A percentile compares a stretch with the other conserved stretches of the same genome.
Conservation (phyloP, 1,140 invertebrate genomes). For the Plutomurus gul region DNA sequence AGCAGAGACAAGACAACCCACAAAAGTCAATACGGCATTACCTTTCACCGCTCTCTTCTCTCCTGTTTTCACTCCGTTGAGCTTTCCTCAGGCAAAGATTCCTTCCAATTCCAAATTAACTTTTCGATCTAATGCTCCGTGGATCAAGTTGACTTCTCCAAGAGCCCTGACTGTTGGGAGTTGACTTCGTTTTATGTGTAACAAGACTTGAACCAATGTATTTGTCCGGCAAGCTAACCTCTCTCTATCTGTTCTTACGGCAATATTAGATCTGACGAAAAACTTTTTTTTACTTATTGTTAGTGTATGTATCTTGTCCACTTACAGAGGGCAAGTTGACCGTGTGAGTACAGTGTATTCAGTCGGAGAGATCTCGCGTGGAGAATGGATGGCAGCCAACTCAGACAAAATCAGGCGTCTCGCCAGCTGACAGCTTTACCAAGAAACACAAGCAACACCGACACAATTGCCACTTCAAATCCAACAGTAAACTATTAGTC, state of each 20-base stretch:
- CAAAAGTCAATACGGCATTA: not conserved
- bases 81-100: constrained; percentile 5
- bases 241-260: too few relatives aligned
- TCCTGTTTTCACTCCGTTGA: not conserved
- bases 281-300: too few relatives aligned
- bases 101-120: constrained; percentile 10
- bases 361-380: not conserved
- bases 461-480: constrained; percentile 17
- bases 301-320: too few relatives aligned
- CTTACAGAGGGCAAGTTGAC: not conserved
- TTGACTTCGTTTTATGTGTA: not conserved
- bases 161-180: too few relatives aligned
- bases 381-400: too few relatives aligned
- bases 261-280: too few relatives aligned
- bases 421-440: not conserved
- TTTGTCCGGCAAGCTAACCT: not conserved
- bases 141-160: not conserved
- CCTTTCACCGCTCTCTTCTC: not conserved
- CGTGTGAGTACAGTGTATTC: not conserved
- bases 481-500: not conserved
- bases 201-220: not conserved
- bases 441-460: not conserved
- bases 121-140: not conserved
- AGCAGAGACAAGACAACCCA: too few relatives aligned
- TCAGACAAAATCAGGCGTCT: not conserved